Percentiles rank a stretch among this genome's conserved stretches.
These are phyloP conservation scores for Corydoras sp. DNA, from an alignment of 2,113 vertebrate genomes.

Conservation along the genomic window DNA sequence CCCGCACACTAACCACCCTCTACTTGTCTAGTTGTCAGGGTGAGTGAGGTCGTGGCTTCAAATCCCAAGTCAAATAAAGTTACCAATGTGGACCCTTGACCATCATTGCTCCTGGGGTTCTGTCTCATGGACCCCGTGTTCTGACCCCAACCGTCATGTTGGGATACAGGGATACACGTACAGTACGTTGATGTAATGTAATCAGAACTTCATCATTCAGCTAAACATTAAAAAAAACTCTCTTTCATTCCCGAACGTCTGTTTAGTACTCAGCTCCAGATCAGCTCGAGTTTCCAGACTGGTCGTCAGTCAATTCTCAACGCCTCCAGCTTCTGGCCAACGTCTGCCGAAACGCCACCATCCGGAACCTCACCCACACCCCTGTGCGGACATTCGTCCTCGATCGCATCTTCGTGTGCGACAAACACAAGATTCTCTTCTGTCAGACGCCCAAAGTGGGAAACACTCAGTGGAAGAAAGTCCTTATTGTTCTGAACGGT, in stretches of 20 bases:
- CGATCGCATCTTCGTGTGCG: slow-evolving; percentile 95
- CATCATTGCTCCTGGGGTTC: too few relatives aligned
- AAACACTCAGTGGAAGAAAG: slow-evolving; percentile 99
- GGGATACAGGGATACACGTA: too few relatives aligned
- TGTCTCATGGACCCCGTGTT: too few relatives aligned
- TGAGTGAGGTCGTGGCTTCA: too few relatives aligned
- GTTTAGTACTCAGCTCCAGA: slow-evolving; percentile 65
- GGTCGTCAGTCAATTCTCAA: slow-evolving; percentile 66
- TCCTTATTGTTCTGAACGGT: slow-evolving; percentile 96
- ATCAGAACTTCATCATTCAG: neutral
- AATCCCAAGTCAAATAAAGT: too few relatives aligned
- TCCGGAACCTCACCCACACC: slow-evolving; percentile 82
- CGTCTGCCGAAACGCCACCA: slow-evolving; percentile 74
- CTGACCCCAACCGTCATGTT: too few relatives aligned
- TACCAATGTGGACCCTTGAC: too few relatives aligned
- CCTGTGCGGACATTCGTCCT: slow-evolving; percentile 87
- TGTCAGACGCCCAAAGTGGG: slow-evolving; percentile 99
- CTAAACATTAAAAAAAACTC: neutral
- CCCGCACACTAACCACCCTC: too few relatives aligned
- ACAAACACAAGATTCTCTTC: slow-evolving; percentile 95
- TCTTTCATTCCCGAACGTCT: slow-evolving; percentile 3
- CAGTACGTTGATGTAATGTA: neutral
- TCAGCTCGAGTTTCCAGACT: slow-evolving; percentile 51
- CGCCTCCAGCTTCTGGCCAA: slow-evolving; percentile 75
- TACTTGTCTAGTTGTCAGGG: too few relatives aligned